Conservation (phyloP, 2,888 invertebrate genomes). For the Drosophila antonietae region DNA sequence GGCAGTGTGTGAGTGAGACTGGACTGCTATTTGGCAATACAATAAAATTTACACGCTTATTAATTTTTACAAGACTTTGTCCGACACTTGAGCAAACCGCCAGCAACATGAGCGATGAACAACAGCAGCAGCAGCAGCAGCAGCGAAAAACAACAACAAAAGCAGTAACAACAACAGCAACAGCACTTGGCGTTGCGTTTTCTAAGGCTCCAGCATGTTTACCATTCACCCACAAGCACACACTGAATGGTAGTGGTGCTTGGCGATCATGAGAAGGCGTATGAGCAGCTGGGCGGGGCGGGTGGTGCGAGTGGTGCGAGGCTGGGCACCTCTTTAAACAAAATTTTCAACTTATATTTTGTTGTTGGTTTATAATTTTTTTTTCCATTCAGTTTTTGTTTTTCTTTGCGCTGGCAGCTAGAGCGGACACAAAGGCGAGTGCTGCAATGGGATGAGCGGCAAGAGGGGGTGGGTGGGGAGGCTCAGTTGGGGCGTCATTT, state of each 20-base stretch:
- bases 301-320: not conserved
- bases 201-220: constrained; percentile 48
- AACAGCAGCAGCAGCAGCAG: constrained; percentile 26
- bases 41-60: constrained; percentile 79
- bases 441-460: not conserved
- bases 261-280: constrained; percentile 1
- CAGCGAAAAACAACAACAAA: not conserved
- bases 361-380: constrained; percentile 36
- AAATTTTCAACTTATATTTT: constrained; percentile 65
- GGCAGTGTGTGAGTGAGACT: constrained; percentile 13
- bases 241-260: constrained; percentile 28
- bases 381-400: constrained; percentile 28
- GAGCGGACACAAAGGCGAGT: constrained; percentile 21
- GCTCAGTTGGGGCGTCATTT: constrained; percentile 24
- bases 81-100: constrained; percentile 71
- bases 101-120: constrained; percentile 51
- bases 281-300: not conserved
- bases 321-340: constrained; percentile 64
- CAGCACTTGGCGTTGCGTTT: constrained; percentile 22
- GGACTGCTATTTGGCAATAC: constrained; percentile 68
- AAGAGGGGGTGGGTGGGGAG: not conserved
- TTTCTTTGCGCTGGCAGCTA: constrained; percentile 26
- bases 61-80: constrained; percentile 79
- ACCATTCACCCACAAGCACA: constrained; percentile 41
- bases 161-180: constrained; percentile 5